Evolutionary conservation across 2,113 vertebrate genomes (phyloP).

Genomic region (Triplophysa tibetana): DNA sequence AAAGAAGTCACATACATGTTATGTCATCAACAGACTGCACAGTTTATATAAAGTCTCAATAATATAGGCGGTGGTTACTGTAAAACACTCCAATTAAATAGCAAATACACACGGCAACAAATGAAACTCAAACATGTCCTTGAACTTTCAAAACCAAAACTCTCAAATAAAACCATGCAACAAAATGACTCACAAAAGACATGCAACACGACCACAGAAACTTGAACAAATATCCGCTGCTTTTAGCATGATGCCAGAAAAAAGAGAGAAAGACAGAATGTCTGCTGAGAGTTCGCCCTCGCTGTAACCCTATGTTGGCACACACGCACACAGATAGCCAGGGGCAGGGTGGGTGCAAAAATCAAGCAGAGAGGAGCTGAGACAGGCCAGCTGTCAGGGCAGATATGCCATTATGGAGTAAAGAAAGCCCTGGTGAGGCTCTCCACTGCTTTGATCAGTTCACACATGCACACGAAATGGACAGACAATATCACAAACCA

Average conservation of each 20-base stretch:
- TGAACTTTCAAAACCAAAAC: neutral
- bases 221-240: neutral
- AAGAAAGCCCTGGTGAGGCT: neutral
- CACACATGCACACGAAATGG: neutral
- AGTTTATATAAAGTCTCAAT: neutral
- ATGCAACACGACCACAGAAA: conserved; percentile 1
- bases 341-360: neutral
- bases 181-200: neutral
- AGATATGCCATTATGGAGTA: conserved; percentile 31
- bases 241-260: neutral
- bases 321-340: conserved; percentile 23
- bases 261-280: neutral
- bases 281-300: neutral
- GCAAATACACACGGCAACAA: neutral
- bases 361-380: conserved; percentile 11
- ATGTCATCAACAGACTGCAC: neutral
- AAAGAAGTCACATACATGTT: no score
- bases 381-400: conserved; percentile 48
- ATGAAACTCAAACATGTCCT: neutral
- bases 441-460: neutral
- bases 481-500: conserved; percentile 1
- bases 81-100: neutral
- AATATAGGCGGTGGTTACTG: neutral
- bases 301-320: conserved; percentile 13
- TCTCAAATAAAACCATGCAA: neutral